These are phyloP conservation scores for Propithecus coquereli DNA, from an alignment of 2,113 vertebrate genomes.

Conservation along the genomic window DNA sequence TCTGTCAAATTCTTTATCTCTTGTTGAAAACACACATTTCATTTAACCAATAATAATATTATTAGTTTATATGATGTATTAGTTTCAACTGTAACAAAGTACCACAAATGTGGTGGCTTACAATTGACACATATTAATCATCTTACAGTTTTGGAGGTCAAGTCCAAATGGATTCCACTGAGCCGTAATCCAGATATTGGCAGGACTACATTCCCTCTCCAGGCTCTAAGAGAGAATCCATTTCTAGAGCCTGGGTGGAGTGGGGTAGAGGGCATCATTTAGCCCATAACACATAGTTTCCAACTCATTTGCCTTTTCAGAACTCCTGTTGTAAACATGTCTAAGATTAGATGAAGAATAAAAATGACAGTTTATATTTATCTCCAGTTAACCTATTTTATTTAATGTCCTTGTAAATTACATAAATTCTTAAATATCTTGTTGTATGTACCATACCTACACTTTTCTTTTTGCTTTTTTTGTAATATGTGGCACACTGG, in stretches of 20 bases:
- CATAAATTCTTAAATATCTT: neutral
- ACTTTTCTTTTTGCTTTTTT: neutral
- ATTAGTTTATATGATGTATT: neutral
- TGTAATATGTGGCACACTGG: neutral
- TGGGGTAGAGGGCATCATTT: neutral
- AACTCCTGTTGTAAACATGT: neutral
- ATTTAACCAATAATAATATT: neutral
- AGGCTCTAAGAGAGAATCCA: neutral
- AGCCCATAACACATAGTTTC: neutral
- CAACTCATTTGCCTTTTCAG: neutral
- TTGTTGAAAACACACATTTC: neutral
- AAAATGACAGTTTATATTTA: neutral
- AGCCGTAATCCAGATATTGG: neutral
- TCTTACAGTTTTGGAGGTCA: neutral
- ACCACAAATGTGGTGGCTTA: neutral
- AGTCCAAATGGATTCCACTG: neutral
- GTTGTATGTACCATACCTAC: neutral
- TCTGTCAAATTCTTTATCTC: neutral
- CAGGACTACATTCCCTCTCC: neutral
- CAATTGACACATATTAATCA: neutral
- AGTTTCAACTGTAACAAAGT: neutral
- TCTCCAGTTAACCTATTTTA: neutral
- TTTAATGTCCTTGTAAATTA: neutral
- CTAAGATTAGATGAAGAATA: neutral
- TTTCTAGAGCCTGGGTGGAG: neutral